Conservation (phyloP, 2,113 vertebrate genomes). For the Hylia prasina region DNA sequence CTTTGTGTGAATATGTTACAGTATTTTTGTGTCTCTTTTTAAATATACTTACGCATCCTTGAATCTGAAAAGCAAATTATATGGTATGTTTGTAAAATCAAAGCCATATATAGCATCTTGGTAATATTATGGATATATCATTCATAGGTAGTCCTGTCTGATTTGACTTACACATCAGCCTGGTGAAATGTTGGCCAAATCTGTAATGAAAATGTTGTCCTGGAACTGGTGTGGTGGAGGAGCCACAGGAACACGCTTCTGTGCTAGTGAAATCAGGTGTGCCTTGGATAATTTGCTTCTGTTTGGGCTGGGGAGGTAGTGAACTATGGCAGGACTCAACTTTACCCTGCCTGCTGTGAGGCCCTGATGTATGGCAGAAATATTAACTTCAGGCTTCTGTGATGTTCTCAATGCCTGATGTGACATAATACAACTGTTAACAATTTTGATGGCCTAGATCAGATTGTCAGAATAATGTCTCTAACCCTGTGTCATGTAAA, state of each 20-base stretch:
- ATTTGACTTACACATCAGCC: neutral
- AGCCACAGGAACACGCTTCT: neutral
- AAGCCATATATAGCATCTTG: neutral
- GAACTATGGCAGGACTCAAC: accelerated
- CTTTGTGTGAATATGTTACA: neutral
- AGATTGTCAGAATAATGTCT: neutral
- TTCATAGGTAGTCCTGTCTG: neutral
- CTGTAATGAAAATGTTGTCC: neutral
- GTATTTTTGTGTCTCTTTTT: neutral
- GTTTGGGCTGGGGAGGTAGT: neutral
- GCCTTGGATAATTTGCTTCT: neutral
- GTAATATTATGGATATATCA: neutral
- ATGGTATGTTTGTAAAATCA: neutral
- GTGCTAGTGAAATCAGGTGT: neutral
- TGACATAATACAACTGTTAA: neutral
- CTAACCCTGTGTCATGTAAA: neutral
- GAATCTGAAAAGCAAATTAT: neutral
- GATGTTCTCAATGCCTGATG: neutral
- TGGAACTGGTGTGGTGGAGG: neutral
- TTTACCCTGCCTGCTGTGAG: neutral
- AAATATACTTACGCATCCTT: neutral
- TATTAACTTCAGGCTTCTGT: neutral
- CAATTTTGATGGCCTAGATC: neutral
- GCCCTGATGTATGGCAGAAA: neutral
- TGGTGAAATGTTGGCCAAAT: neutral